These are phyloP conservation scores for Callipepla californica DNA, from an alignment of 2,113 vertebrate species.

Conservation along the genomic window DNA sequence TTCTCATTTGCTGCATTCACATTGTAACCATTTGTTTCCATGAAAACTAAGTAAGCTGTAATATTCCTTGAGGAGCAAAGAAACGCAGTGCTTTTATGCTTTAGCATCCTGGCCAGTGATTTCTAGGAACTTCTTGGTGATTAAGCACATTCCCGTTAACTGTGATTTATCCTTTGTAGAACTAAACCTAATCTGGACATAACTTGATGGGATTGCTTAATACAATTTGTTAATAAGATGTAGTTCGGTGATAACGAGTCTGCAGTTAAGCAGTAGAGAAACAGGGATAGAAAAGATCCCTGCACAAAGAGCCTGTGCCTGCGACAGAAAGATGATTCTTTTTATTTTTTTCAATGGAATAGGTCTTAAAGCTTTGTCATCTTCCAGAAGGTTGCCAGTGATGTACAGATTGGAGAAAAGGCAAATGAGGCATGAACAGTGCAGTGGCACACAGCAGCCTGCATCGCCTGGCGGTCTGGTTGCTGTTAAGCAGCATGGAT, in stretches of 20 bases:
- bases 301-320: neutral
- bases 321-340: neutral
- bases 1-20: neutral
- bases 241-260: neutral
- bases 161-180: neutral
- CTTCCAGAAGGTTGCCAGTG: neutral
- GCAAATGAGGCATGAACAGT: neutral
- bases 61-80: neutral
- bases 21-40: neutral
- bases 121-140: neutral
- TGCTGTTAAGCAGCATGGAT: neutral
- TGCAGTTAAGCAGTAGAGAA: slow-evolving; percentile 5
- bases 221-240: neutral
- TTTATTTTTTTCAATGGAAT: neutral
- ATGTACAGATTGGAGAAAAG: neutral
- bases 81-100: neutral
- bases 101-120: neutral
- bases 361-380: neutral
- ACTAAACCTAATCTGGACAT: neutral
- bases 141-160: slow-evolving; percentile 1
- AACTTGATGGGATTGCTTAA: neutral
- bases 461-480: neutral
- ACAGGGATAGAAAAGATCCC: neutral
- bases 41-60: neutral
- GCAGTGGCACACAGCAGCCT: neutral